phyloP scores from a whole-genome alignment of 1,140 invertebrate genomes.

The Macrobrachium rosenbergii region DNA sequence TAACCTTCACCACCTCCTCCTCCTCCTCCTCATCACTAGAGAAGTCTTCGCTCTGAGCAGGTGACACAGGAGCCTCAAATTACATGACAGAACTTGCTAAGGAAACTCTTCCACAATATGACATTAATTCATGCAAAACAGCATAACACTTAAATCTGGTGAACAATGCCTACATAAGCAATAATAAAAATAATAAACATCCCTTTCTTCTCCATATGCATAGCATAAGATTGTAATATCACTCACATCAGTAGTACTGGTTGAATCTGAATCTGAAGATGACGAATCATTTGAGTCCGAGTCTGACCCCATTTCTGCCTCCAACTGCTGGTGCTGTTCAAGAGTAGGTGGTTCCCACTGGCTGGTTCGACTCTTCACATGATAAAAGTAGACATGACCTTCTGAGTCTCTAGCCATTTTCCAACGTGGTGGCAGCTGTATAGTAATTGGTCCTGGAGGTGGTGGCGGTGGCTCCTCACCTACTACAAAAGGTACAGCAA shows the following conservation, averaged over 20 bases:
- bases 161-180: slow-evolving; percentile 45
- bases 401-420: slow-evolving; percentile 84
- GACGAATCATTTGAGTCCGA: slow-evolving; percentile 65
- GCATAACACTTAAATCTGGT: slow-evolving; percentile 44
- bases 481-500: slow-evolving; percentile 2
- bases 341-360: slow-evolving; percentile 87
- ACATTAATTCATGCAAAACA: slow-evolving; percentile 48
- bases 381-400: slow-evolving; percentile 92
- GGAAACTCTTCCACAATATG: slow-evolving; percentile 59
- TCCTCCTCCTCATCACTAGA: slow-evolving; percentile 64
- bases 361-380: slow-evolving; percentile 83
- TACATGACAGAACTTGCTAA: slow-evolving; percentile 49
- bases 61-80: slow-evolving; percentile 47
- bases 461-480: slow-evolving; percentile 70
- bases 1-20: slow-evolving; percentile 71
- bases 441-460: slow-evolving; percentile 70
- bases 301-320: slow-evolving; percentile 41
- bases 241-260: slow-evolving; percentile 62
- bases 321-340: slow-evolving; percentile 44
- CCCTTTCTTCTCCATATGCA: slow-evolving; percentile 4
- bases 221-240: neutral
- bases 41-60: slow-evolving; percentile 65
- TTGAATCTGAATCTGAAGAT: slow-evolving; percentile 61
- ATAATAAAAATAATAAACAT: slow-evolving; percentile 22
- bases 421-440: slow-evolving; percentile 88